Evolutionary conservation across 2,888 invertebrate genomes (phyloP).

Genomic region (Acleris emargana): DNA sequence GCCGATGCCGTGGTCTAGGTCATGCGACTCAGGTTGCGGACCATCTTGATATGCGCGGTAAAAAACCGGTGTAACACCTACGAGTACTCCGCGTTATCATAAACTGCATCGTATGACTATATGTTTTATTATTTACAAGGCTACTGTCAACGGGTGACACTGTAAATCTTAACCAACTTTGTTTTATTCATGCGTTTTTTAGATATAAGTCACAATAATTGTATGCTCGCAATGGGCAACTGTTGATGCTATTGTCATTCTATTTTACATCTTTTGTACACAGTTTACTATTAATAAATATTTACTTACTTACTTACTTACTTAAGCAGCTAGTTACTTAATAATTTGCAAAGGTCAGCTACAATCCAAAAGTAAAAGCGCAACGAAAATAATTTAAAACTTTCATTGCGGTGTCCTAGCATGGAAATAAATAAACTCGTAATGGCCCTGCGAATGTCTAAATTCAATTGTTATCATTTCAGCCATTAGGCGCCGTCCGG

Average conservation of each 20-base stretch:
- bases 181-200: too few species aligned
- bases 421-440: conserved; percentile 8
- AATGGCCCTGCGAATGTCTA: conserved; percentile 33
- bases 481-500: conserved; percentile 63
- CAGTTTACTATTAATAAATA: too few species aligned
- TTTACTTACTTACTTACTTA: too few species aligned
- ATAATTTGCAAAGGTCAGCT: not conserved
- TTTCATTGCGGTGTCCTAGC: not conserved
- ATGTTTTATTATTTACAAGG: conserved; percentile 9
- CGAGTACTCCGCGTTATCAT: conserved; percentile 23
- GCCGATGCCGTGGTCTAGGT: conserved; percentile 3
- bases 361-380: too few species aligned
- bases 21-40: conserved; percentile 5
- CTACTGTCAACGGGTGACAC: not conserved
- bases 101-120: conserved; percentile 18
- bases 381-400: not conserved
- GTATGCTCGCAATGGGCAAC: too few species aligned
- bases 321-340: not conserved
- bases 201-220: too few species aligned
- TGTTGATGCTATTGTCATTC: too few species aligned
- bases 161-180: too few species aligned
- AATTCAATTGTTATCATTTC: conserved; percentile 55
- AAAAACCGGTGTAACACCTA: conserved; percentile 26
- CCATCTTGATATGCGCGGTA: conserved; percentile 24
- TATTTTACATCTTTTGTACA: too few species aligned